Conservation (phyloP, 2,888 invertebrate genomes). For the Hypolimnas misippus region DNA sequence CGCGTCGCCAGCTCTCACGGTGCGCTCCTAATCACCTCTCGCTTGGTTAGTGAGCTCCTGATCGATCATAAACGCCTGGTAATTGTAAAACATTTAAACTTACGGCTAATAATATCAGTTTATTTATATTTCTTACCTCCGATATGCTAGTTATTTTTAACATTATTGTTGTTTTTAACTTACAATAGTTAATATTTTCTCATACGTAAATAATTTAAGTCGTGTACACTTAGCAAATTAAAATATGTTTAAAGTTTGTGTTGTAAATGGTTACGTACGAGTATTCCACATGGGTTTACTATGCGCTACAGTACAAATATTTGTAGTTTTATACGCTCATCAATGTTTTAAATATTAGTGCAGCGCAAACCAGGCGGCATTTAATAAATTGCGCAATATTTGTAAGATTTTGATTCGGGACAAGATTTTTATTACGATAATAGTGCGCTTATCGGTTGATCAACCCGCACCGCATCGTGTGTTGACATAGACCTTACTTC, state of each 20-base stretch:
- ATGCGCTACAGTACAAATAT: conserved; percentile 10
- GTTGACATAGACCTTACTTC: conserved; percentile 63
- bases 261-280: conserved; percentile 14
- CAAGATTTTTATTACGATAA: conserved; percentile 44
- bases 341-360: conserved; percentile 2
- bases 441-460: conserved; percentile 68
- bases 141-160: too few species aligned
- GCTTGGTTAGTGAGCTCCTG: conserved; percentile 72
- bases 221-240: not conserved
- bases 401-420: conserved; percentile 37
- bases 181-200: too few species aligned
- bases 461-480: conserved; percentile 58
- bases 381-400: conserved; percentile 37
- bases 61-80: conserved; percentile 76
- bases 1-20: conserved; percentile 77
- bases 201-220: too few species aligned
- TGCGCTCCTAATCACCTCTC: conserved; percentile 77
- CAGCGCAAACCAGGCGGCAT: not conserved
- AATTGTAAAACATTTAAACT: conserved; percentile 55
- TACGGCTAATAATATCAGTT: not conserved
- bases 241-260: conserved; percentile 21
- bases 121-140: not conserved
- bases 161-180: too few species aligned
- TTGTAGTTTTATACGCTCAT: conserved; percentile 9
- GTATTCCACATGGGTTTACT: conserved; percentile 11